A percentile compares a stretch with the other conserved stretches of the same genome.
These are phyloP conservation scores for Pollenia amentaria DNA, from an alignment of 2,888 invertebrate species.

Conservation along the genomic window DNA sequence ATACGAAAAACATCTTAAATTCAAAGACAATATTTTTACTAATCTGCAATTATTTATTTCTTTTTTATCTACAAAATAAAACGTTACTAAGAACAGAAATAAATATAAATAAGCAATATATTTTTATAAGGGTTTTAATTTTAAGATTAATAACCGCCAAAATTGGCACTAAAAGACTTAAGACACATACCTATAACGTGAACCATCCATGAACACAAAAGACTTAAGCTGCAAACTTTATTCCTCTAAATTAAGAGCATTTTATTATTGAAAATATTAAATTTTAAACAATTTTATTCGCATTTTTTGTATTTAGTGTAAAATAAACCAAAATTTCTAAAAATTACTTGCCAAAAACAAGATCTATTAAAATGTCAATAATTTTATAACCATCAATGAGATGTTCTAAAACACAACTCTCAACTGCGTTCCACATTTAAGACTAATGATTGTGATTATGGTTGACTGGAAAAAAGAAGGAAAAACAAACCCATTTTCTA, in stretches of 20 bases:
- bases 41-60: too few relatives aligned
- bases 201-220: not conserved
- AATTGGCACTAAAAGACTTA: conserved; percentile 9
- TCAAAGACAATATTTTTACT: too few relatives aligned
- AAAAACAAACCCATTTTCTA: conserved; percentile 51
- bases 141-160: not conserved
- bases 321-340: too few relatives aligned
- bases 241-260: not conserved
- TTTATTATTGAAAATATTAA: too few relatives aligned
- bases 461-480: not conserved
- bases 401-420: not conserved
- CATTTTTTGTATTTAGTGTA: too few relatives aligned
- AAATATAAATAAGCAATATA: too few relatives aligned
- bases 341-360: not conserved
- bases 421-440: conserved; percentile 35
- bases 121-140: not conserved
- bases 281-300: too few relatives aligned
- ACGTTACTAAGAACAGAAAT: too few relatives aligned
- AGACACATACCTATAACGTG: not conserved
- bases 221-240: conserved; percentile 12
- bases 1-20: too few relatives aligned
- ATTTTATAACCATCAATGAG: not conserved
- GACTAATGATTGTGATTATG: conserved; percentile 40
- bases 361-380: not conserved
- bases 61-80: too few relatives aligned